Conservation (phyloP, 2,113 vertebrate genomes). For the Labeo catla region DNA sequence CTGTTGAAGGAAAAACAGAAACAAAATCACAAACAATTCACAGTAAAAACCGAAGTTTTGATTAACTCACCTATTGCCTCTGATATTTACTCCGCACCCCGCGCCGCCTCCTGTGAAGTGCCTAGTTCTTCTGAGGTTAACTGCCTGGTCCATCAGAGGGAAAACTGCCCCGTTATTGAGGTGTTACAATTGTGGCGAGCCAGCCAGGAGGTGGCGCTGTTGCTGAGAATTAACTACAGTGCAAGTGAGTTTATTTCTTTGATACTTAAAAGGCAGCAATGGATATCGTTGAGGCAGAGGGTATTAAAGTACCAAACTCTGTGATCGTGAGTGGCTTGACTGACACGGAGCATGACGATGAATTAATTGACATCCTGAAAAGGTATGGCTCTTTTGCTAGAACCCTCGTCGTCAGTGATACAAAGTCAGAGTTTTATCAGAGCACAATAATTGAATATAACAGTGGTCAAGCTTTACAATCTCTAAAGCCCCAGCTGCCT, state of each 20-base stretch:
- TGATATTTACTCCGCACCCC: too few species aligned
- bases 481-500: neutral
- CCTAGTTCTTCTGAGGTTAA: too few species aligned
- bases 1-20: too few species aligned
- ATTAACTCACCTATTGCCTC: too few species aligned
- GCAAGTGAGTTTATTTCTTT: neutral
- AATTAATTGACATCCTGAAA: neutral
- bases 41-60: too few species aligned
- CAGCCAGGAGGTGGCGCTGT: neutral
- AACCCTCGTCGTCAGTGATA: neutral
- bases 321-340: neutral
- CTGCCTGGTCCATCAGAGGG: too few species aligned
- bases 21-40: too few species aligned
- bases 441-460: neutral
- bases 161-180: too few species aligned
- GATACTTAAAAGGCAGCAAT: neutral
- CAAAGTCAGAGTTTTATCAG: neutral
- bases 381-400: neutral
- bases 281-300: too few species aligned
- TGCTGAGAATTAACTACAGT: neutral
- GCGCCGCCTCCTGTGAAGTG: too few species aligned
- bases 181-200: neutral
- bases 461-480: slow-evolving; percentile 6
- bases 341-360: neutral
- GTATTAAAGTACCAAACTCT: too few species aligned